Conservation (phyloP, 2,113 vertebrate genomes). For the Scolopax mira region DNA sequence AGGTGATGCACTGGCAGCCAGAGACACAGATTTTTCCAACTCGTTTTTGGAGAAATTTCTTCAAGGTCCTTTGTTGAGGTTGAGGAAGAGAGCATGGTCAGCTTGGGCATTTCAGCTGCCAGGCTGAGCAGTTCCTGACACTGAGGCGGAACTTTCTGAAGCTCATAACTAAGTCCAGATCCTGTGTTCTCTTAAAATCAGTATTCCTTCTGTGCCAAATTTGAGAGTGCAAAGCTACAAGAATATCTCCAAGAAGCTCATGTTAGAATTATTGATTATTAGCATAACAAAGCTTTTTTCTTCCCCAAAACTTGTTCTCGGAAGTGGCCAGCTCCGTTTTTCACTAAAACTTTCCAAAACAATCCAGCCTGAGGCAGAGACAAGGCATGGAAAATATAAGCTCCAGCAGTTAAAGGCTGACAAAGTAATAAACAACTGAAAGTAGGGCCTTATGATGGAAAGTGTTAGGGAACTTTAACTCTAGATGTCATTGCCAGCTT, state of each 20-base stretch:
- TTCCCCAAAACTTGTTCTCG: background rate
- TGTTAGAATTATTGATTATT: background rate
- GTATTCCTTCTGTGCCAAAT: background rate
- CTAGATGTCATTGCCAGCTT: conserved; percentile 50
- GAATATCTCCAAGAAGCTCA: background rate
- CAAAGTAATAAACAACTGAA: conserved; percentile 50
- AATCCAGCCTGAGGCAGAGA: background rate
- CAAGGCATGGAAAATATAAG: background rate
- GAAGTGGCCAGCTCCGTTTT: conserved; percentile 9
- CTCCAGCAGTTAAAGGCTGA: conserved; percentile 16
- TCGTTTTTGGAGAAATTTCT: background rate
- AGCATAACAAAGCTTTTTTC: background rate
- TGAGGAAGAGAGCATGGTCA: background rate
- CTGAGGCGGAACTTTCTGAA: background rate
- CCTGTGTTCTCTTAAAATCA: background rate
- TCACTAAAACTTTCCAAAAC: conserved; percentile 32
- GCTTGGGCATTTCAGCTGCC: background rate
- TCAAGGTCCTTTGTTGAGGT: background rate
- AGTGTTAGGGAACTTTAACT: conserved; percentile 29
- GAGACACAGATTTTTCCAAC: background rate
- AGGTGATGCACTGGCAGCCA: background rate
- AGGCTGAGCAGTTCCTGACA: background rate
- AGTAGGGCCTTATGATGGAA: conserved; percentile 31
- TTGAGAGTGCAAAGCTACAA: background rate
- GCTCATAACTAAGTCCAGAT: background rate